Conservation (phyloP, 2,113 vertebrate species). For the Numenius arquata region DNA sequence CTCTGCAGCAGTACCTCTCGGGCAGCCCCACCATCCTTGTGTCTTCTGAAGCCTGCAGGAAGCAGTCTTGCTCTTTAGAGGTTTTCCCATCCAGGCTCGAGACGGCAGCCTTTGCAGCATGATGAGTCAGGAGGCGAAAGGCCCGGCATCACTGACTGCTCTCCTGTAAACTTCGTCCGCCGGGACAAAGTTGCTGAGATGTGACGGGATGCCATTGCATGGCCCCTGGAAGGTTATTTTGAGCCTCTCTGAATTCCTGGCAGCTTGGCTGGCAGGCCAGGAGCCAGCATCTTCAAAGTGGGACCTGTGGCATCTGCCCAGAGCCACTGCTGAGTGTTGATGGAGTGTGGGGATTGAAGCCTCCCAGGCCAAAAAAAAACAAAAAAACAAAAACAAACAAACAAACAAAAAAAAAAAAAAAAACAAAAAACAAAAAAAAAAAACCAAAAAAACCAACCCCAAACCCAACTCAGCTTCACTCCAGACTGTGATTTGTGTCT, state of each 20-base stretch:
- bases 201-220: not conserved
- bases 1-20: fast-evolving
- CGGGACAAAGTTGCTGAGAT: not conserved
- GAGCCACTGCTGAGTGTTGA: not conserved
- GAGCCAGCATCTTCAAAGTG: not conserved
- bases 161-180: not conserved
- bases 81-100: no score
- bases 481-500: not conserved
- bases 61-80: not conserved
- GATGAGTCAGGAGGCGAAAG: not conserved
- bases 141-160: not conserved
- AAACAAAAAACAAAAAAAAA: no score
- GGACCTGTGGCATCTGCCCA: not conserved
- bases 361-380: not conserved
- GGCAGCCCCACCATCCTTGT: not conserved
- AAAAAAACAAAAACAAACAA: no score
- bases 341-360: not conserved
- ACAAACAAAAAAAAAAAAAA: no score
- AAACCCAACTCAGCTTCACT: not conserved
- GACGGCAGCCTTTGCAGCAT: not conserved
- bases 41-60: not conserved
- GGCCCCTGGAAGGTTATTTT: not conserved
- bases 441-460: no score
- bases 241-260: not conserved
- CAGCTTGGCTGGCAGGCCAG: not conserved